Evolutionary conservation across 2,888 invertebrate species (phyloP).

Genomic region (Aphidoletes aphidimyza): DNA sequence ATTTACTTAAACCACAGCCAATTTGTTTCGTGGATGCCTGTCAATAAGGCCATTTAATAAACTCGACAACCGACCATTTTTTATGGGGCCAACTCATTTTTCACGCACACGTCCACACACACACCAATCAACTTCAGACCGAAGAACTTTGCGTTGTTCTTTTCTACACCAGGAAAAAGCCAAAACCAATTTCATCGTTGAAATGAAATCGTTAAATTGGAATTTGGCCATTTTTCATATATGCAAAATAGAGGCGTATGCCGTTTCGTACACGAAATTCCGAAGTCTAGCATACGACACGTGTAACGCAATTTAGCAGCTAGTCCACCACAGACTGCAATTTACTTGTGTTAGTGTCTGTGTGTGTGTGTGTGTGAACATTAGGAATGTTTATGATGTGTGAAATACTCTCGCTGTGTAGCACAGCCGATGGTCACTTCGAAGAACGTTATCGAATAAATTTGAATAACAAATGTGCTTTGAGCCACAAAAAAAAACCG

Average conservation of each 20-base stretch:
- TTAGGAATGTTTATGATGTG: conserved; percentile 49
- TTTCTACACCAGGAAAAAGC: not conserved
- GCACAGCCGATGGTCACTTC: conserved; percentile 7
- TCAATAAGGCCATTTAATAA: conserved; percentile 28
- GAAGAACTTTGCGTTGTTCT: not conserved
- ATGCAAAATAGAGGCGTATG: conserved; percentile 37
- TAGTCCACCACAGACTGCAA: no score
- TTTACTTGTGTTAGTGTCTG: no score
- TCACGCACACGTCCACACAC: no score
- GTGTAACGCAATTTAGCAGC: conserved; percentile 25
- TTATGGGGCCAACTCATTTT: conserved; percentile 13
- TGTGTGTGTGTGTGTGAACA: not conserved
- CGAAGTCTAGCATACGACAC: not conserved
- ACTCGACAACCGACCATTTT: conserved; percentile 18
- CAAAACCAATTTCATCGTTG: conserved; percentile 9
- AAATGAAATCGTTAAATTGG: conserved; percentile 7
- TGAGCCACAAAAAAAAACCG: not conserved
- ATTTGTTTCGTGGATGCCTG: conserved; percentile 33
- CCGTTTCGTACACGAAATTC: not conserved
- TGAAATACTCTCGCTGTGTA: not conserved
- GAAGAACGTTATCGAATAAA: conserved; percentile 23
- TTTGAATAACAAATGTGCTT: conserved; percentile 13
- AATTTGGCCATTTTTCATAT: conserved; percentile 43
- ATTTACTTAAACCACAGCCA: not conserved
- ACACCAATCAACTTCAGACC: no score